A percentile compares a stretch with the other conserved stretches of the same genome.
Conservation (phyloP, 1,140 invertebrate genomes). For the Calephelis nemesis region DNA sequence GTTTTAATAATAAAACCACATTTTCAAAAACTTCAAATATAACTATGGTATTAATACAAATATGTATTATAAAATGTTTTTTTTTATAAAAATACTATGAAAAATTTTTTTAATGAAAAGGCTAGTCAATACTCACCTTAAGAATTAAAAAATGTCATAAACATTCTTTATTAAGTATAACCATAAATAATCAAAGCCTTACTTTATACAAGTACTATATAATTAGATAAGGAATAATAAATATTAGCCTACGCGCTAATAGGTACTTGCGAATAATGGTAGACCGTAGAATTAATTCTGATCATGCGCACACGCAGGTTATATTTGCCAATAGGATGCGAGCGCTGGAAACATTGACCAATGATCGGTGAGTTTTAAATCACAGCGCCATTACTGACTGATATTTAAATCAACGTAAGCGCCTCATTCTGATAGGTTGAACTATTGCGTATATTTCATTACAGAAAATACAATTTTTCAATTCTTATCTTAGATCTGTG, state of each 20-base stretch:
- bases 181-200: constrained; percentile 10
- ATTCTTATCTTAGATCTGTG: neutral
- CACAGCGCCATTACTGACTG: neutral
- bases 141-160: neutral
- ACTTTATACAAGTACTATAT: constrained; percentile 4
- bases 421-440: neutral
- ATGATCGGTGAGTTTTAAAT: constrained; percentile 10
- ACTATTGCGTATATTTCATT: neutral
- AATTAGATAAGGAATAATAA: constrained; percentile 19
- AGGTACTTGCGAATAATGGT: constrained; percentile 16
- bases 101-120: too few relatives aligned
- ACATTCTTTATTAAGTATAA: neutral
- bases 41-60: too few relatives aligned
- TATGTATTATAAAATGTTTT: too few relatives aligned
- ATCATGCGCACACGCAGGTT: constrained; percentile 3
- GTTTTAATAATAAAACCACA: too few relatives aligned
- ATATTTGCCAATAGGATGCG: neutral
- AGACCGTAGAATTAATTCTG: constrained; percentile 9
- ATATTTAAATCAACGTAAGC: constrained; percentile 12
- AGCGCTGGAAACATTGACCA: neutral
- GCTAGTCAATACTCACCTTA: neutral
- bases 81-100: too few relatives aligned
- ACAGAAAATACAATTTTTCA: neutral
- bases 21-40: too few relatives aligned
- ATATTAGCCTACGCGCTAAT: constrained; percentile 20